These are phyloP conservation scores for Periophthalmodon schlosseri DNA, from an alignment of 2,113 vertebrate genomes.

Conservation along the genomic window DNA sequence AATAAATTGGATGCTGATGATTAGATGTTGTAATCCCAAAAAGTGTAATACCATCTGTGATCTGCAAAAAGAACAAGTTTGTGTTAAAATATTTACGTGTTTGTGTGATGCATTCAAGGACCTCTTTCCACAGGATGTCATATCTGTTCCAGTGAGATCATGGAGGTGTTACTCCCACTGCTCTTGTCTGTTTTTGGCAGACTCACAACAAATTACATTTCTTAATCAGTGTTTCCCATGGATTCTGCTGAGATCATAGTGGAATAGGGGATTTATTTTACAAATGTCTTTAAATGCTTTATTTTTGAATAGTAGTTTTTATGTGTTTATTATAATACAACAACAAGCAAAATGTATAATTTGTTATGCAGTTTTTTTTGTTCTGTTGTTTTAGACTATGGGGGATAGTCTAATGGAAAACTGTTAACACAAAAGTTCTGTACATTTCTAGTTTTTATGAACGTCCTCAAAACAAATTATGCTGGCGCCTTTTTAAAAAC, in stretches of 20 bases:
- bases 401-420: no score
- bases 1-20: neutral
- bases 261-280: no score
- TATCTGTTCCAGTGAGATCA: slow-evolving; percentile 15
- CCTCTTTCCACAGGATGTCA: slow-evolving; percentile 21
- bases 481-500: neutral
- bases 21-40: neutral
- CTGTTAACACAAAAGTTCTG: neutral
- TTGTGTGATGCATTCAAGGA: neutral
- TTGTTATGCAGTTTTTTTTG: no score
- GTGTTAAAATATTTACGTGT: neutral
- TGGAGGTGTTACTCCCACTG: slow-evolving; percentile 14
- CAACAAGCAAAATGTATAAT: no score
- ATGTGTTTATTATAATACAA: no score
- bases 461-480: neutral
- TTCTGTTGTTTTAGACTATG: no score
- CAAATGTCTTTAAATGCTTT: no score
- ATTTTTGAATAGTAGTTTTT: no score
- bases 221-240: neutral
- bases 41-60: neutral
- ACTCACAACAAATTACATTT: neutral
- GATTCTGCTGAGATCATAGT: neutral
- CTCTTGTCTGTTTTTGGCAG: neutral
- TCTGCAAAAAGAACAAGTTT: neutral
- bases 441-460: neutral